Base-by-base conservation (phyloP, 2,113 vertebrate species). In the Periophthalmodon schlosseri region DNA sequence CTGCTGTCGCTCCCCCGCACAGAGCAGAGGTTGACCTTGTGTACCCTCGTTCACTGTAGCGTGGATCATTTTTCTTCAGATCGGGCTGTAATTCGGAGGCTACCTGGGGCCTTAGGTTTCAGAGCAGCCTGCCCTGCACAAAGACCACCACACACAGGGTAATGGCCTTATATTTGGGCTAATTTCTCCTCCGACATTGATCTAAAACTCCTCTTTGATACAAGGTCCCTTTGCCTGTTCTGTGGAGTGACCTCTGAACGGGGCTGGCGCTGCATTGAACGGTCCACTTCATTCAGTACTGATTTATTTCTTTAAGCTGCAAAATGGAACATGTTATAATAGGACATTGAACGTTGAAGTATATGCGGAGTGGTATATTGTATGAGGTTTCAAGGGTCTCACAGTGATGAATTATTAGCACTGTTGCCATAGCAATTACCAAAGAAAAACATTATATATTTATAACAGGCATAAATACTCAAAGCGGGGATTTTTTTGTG, bases 11-110 rank as follows among this genome's bases (percentile, higher is more conserved):
- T 85, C 88, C 85, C 77, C 69, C 79, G 86, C 82, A 76, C 71
- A 87, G 79, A 85, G 84, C 80, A 83, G 73, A 49, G 67, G 10
- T 69, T 88, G 88, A 92, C 88, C 90, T 91, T 92, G 90, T 87
- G 86, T 80, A 75, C 80, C 82, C 80, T 7, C 36, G 36, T 9
- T 39, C 36, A 39, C 36, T 39, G 36, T 9, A 39, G 36, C 36
- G 36, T 39, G 36, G 36, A 39, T 39, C 50, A 23, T 39, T 64
- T 49, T 44, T 49, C 8, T 54, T 16, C 28, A 4, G 28, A 39
- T 64, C 79, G 79, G 50, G 34, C 33, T 68, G 67, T 34, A 67
- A 24, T 75, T 34, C 44, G 44, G 50, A 76, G 70, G 70, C 14
- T 65, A 13, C 28, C 79, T 7, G 20, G 24, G 14, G 3, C 65